Evolutionary conservation across 92 coral and sea anemone species (phyloP).

Genomic region (Bergia sp.): DNA sequence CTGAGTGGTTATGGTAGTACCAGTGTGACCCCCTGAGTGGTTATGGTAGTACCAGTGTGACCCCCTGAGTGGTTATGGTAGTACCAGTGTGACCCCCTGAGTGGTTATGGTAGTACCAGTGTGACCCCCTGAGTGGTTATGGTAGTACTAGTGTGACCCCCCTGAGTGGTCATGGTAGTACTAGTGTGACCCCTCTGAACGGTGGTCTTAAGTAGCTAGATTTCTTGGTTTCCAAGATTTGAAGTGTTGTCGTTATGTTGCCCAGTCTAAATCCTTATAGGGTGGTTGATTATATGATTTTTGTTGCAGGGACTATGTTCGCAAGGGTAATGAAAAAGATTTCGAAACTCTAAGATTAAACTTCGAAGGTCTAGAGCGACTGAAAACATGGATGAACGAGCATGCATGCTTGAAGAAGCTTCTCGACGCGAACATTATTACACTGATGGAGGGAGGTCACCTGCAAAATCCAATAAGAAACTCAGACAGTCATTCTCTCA

Average conservation of each 20-base stretch:
- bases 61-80: not conserved
- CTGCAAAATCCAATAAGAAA: conserved; percentile 31
- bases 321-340: conserved; percentile 59
- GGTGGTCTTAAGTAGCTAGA: not conserved
- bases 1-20: not conserved
- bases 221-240: not conserved
- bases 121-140: not conserved
- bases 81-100: not conserved
- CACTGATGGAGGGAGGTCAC: conserved; percentile 62
- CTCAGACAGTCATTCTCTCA: conserved; percentile 60
- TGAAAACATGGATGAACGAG: conserved; percentile 63
- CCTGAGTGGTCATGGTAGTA: too few species aligned
- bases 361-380: conserved; percentile 74
- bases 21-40: not conserved
- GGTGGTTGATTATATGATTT: not conserved
- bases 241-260: not conserved
- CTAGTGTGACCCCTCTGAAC: not conserved
- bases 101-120: not conserved
- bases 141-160: not conserved
- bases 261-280: not conserved
- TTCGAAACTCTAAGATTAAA: conserved; percentile 59
- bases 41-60: not conserved
- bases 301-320: conserved; percentile 63
- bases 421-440: conserved; percentile 54
- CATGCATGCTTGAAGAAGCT: conserved; percentile 66